Evolutionary conservation across 2,888 invertebrate genomes (phyloP).

Genomic region (Ophion costatus): DNA sequence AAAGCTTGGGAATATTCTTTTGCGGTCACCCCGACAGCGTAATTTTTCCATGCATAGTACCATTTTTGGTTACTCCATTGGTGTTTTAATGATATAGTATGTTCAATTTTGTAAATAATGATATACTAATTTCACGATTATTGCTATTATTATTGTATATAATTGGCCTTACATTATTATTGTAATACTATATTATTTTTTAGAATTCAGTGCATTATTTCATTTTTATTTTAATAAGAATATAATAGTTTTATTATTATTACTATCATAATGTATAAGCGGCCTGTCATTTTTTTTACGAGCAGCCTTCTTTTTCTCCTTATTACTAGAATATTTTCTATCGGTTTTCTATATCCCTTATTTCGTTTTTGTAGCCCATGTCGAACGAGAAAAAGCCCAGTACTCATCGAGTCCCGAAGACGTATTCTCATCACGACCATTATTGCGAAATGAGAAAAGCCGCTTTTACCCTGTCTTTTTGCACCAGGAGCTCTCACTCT

Average conservation of each 20-base stretch:
- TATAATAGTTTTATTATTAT: too few relatives aligned
- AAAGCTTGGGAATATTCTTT: constrained; percentile 15
- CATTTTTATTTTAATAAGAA: too few relatives aligned
- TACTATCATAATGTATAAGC: background rate
- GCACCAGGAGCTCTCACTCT: constrained; percentile 34
- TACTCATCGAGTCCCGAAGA: constrained; percentile 44
- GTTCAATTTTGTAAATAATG: too few relatives aligned
- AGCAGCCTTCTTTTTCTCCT: constrained; percentile 29
- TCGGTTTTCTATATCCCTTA: constrained; percentile 35
- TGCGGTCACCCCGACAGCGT: constrained; percentile 14
- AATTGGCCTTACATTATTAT: constrained; percentile 3
- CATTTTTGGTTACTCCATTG: background rate
- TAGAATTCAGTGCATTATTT: too few relatives aligned
- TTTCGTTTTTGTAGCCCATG: constrained; percentile 44
- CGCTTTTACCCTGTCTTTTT: constrained; percentile 55
- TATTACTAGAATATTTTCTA: constrained; percentile 42
- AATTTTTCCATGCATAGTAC: constrained; percentile 2
- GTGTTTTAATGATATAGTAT: too few relatives aligned
- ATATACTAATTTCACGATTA: too few relatives aligned
- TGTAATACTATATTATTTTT: background rate
- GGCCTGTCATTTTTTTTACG: constrained; percentile 5
- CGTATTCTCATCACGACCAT: constrained; percentile 65
- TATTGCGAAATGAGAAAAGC: constrained; percentile 66
- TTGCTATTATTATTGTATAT: too few relatives aligned
- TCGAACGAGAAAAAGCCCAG: constrained; percentile 32